Evolutionary conservation across 2,797 vertebrate species (phyloP).

Genomic region (Clarias laeviceps): DNA sequence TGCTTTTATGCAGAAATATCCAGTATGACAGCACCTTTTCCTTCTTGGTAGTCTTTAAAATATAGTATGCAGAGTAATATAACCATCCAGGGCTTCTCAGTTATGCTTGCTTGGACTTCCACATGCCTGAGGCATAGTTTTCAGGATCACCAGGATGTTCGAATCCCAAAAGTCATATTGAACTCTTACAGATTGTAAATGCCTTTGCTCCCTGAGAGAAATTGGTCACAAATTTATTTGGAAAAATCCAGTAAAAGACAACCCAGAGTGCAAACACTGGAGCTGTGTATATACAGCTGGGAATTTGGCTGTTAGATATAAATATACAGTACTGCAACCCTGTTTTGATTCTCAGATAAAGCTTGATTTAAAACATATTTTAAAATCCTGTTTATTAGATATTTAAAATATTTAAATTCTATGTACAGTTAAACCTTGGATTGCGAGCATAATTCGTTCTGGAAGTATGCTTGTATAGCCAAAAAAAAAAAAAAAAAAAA

Average conservation of each 20-base stretch:
- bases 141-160: neutral
- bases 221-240: neutral
- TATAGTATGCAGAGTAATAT: too few relatives aligned
- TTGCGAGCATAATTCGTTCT: too few relatives aligned
- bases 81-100: neutral
- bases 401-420: neutral
- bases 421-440: too few relatives aligned
- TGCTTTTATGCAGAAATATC: neutral
- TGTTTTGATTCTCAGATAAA: neutral
- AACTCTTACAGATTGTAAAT: neutral
- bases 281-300: neutral
- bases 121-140: neutral
- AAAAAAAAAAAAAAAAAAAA: too few relatives aligned
- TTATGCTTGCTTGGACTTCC: neutral
- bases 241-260: neutral
- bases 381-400: neutral
- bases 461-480: too few relatives aligned
- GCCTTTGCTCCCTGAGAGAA: neutral
- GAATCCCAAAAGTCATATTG: neutral
- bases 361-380: neutral
- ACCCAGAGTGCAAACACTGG: neutral
- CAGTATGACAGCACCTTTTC: neutral
- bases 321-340: neutral
- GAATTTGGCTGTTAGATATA: neutral
- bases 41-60: neutral